Evolutionary conservation across 2,797 vertebrate genomes (phyloP).

Genomic region (Macropus fuliginosus): DNA sequence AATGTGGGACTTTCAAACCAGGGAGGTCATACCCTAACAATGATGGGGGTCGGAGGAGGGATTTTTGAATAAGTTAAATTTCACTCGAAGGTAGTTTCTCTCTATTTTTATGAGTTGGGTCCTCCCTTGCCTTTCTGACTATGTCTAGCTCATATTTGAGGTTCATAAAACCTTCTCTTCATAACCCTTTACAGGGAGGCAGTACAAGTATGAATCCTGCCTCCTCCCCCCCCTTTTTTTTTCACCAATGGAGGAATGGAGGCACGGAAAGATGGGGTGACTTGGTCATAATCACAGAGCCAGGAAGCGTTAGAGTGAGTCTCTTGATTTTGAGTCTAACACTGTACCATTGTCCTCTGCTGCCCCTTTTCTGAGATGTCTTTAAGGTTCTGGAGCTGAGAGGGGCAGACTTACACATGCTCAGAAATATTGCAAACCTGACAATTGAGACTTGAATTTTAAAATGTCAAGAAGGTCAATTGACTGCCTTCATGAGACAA

Average conservation of each 20-base stretch:
- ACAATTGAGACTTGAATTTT: neutral
- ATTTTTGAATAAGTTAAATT: neutral
- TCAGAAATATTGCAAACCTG: neutral
- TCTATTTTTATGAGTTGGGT: neutral
- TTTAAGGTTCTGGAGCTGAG: neutral
- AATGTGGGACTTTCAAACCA: neutral
- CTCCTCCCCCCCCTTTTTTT: neutral
- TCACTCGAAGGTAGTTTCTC: neutral
- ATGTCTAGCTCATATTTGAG: neutral
- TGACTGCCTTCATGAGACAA: neutral
- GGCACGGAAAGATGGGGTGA: neutral
- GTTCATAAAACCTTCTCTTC: neutral
- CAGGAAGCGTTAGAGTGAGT: neutral
- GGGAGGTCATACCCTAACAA: neutral
- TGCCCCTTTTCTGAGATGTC: neutral
- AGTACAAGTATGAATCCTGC: neutral
- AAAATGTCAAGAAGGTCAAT: neutral
- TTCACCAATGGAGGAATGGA: neutral
- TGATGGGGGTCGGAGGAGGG: neutral
- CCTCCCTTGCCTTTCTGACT: neutral
- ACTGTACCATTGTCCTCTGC: neutral
- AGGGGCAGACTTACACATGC: neutral
- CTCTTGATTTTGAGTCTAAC: neutral
- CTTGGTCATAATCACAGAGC: neutral
- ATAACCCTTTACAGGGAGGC: neutral